Evolutionary conservation across 2,113 vertebrate genomes (phyloP).

Genomic region (Tragelaphus scriptus): DNA sequence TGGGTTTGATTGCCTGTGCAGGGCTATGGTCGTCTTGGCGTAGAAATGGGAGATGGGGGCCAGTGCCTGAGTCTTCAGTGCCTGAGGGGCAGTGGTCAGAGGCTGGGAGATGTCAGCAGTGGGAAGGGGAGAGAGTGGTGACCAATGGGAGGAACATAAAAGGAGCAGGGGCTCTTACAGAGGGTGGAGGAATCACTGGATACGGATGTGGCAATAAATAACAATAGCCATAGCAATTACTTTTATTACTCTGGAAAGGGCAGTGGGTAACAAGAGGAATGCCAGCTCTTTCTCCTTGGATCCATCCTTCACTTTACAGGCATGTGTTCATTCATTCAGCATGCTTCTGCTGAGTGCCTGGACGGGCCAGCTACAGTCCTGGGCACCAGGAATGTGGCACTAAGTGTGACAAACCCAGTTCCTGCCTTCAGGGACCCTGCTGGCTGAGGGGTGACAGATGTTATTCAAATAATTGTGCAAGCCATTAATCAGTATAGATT

Average conservation of each 20-base stretch:
- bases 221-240: not conserved
- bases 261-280: not conserved
- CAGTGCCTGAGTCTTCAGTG: not conserved
- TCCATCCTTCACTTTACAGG: not conserved
- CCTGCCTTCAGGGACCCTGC: not conserved
- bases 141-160: not conserved
- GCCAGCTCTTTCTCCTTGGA: not conserved
- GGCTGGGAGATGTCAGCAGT: not conserved
- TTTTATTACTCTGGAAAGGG: constrained; percentile 25
- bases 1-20: not conserved
- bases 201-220: not conserved
- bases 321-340: not conserved
- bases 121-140: not conserved
- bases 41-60: not conserved
- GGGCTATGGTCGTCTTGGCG: not conserved
- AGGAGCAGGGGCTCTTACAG: not conserved
- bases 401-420: not conserved
- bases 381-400: not conserved
- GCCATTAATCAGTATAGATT: not conserved
- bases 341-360: not conserved
- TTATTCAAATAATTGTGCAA: not conserved
- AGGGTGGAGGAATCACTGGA: not conserved
- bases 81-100: not conserved
- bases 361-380: not conserved
- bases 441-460: not conserved